A percentile compares a stretch with the other conserved stretches of the same genome.
phyloP scores from a whole-genome alignment of 1,140 invertebrate species.

The Metaphire vulgaris region DNA sequence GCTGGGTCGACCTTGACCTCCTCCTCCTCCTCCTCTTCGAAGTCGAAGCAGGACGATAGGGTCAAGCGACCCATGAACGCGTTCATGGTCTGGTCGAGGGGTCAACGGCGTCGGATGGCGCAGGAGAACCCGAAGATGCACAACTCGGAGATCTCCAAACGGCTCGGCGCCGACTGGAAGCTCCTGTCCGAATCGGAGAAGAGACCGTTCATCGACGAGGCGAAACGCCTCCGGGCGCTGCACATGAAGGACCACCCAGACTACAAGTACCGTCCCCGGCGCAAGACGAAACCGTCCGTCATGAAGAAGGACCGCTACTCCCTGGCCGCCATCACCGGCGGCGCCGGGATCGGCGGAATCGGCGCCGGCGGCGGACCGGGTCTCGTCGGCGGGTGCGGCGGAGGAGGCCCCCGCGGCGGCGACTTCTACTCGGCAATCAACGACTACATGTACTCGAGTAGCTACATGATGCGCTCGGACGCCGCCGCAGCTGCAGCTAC shows the following conservation, averaged over 20 bases:
- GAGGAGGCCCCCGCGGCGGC: no score
- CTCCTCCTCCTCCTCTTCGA: background rate
- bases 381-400: background rate
- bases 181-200: constrained; percentile 89
- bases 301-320: constrained; percentile 40
- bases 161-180: constrained; percentile 97
- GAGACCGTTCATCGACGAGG: constrained; percentile 98
- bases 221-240: constrained; percentile 88
- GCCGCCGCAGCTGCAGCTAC: no score
- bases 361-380: no score
- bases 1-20: background rate
- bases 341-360: background rate
- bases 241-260: constrained; percentile 99
- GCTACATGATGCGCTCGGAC: background rate
- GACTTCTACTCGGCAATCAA: background rate
- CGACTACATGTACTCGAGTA: background rate
- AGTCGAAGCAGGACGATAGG: constrained; percentile 48
- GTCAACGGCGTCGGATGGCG: constrained; percentile 96
- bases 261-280: constrained; percentile 80
- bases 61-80: constrained; percentile 99
- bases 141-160: constrained; percentile 96
- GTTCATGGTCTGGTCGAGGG: constrained; percentile 99
- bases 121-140: constrained; percentile 99
- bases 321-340: background rate
- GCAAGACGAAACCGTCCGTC: constrained; percentile 53